phyloP scores from a whole-genome alignment of 1,140 invertebrate species.

The Zophobas atratus region DNA sequence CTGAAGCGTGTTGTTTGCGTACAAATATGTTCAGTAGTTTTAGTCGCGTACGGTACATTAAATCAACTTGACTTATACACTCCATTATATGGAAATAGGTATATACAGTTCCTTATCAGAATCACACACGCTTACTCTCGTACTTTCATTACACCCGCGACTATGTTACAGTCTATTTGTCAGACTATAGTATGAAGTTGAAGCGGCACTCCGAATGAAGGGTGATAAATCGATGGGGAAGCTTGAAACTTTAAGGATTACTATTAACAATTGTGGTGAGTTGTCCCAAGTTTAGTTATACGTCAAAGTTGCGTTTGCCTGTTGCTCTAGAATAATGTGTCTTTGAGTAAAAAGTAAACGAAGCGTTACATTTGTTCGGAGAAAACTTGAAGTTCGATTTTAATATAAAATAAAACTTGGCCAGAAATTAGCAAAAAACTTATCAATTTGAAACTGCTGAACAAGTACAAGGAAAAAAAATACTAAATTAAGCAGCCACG shows the following conservation, averaged over 20 bases:
- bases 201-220: not conserved
- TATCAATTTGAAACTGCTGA: too few relatives aligned
- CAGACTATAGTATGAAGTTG: conserved; percentile 2
- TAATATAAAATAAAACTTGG: too few relatives aligned
- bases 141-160: conserved; percentile 10
- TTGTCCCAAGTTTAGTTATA: not conserved
- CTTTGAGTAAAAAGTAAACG: too few relatives aligned
- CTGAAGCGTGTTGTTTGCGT: not conserved
- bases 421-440: too few relatives aligned
- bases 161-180: conserved; percentile 18
- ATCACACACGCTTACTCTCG: conserved; percentile 1
- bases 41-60: not conserved
- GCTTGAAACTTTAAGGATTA: not conserved
- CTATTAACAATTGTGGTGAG: conserved; percentile 1
- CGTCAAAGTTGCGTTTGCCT: not conserved
- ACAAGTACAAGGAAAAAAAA: too few relatives aligned
- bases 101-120: not conserved
- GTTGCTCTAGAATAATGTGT: too few relatives aligned
- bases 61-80: not conserved
- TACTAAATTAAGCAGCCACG: too few relatives aligned
- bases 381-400: too few relatives aligned
- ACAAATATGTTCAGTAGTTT: not conserved
- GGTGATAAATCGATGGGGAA: conserved; percentile 15
- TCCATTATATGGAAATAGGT: not conserved
- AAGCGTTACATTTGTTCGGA: too few relatives aligned